phyloP scores from a whole-genome alignment of 2,888 invertebrate genomes.

The Dermolepida albohirtum region DNA sequence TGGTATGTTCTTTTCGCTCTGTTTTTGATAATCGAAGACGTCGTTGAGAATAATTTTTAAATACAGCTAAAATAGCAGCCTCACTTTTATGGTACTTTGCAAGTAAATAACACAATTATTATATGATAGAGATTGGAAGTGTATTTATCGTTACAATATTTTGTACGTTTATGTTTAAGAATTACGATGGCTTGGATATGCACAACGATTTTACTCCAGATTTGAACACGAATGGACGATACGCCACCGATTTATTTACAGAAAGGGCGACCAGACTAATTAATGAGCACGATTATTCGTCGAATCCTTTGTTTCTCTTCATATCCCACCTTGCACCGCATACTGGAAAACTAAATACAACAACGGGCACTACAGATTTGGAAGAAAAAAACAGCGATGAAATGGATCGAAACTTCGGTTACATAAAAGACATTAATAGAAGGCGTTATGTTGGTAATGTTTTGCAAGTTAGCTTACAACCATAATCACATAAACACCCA shows the following conservation, averaged over 20 bases:
- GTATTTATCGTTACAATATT: too few species aligned
- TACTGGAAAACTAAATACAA: slow-evolving; percentile 63
- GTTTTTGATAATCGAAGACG: background rate
- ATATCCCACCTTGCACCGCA: slow-evolving; percentile 84
- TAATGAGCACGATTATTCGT: slow-evolving; percentile 67
- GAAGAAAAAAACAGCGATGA: slow-evolving; percentile 74
- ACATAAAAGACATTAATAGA: slow-evolving; percentile 75
- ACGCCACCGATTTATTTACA: slow-evolving; percentile 79
- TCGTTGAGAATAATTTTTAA: too few species aligned
- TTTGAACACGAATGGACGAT: slow-evolving; percentile 70
- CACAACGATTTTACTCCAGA: slow-evolving; percentile 63
- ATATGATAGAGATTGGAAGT: too few species aligned
- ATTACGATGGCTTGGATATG: slow-evolving; percentile 65
- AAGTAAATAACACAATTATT: too few species aligned
- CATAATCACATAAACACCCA: too few species aligned
- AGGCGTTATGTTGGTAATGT: slow-evolving; percentile 77
- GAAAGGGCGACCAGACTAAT: slow-evolving; percentile 75
- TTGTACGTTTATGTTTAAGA: slow-evolving; percentile 52
- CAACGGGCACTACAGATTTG: slow-evolving; percentile 72
- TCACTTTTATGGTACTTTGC: too few species aligned
- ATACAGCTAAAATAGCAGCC: too few species aligned
- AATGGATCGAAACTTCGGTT: slow-evolving; percentile 73
- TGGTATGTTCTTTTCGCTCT: slow-evolving; percentile 19
- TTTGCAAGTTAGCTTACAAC: background rate
- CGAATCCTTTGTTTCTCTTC: slow-evolving; percentile 79